A percentile compares a stretch with the other conserved stretches of the same genome.
phyloP scores from a whole-genome alignment of 2,888 invertebrate species.

The Thereva unica region DNA sequence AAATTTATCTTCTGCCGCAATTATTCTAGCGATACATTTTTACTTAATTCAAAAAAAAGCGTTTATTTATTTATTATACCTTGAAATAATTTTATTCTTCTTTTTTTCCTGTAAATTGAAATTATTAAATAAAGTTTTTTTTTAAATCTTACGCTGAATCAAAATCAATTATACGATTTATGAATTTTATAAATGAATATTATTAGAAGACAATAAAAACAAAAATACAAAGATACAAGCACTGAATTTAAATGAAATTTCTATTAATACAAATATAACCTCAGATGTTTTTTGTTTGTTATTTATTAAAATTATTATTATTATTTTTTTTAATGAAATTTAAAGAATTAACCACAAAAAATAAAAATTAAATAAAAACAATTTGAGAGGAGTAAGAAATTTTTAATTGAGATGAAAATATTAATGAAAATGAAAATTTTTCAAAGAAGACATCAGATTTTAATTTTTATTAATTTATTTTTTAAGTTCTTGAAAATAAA shows the following conservation, averaged over 20 bases:
- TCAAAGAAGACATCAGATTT: constrained; percentile 41
- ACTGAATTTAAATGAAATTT: not conserved
- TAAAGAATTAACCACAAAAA: not conserved
- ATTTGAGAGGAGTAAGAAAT: not conserved
- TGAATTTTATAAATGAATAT: not conserved
- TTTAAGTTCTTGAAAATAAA: not conserved
- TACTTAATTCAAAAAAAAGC: not conserved
- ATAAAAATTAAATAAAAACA: constrained; percentile 3
- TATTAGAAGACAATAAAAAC: not conserved
- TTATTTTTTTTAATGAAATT: no score
- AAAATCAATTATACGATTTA: not conserved
- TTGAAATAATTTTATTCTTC: constrained; percentile 19
- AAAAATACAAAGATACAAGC: constrained; percentile 2
- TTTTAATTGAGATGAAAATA: constrained; percentile 1
- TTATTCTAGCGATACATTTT: constrained; percentile 14
- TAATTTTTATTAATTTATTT: constrained; percentile 1
- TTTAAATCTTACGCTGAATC: not conserved
- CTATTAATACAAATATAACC: constrained; percentile 34
- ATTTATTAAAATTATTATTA: no score
- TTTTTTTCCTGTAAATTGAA: constrained; percentile 24
- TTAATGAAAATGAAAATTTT: constrained; percentile 13
- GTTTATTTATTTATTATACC: constrained; percentile 1
- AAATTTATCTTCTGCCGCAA: no score
- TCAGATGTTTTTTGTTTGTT: constrained; percentile 15
- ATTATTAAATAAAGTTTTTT: not conserved